Base-by-base conservation (phyloP, 2,888 invertebrate species). In the Chloroclysta siterata region DNA sequence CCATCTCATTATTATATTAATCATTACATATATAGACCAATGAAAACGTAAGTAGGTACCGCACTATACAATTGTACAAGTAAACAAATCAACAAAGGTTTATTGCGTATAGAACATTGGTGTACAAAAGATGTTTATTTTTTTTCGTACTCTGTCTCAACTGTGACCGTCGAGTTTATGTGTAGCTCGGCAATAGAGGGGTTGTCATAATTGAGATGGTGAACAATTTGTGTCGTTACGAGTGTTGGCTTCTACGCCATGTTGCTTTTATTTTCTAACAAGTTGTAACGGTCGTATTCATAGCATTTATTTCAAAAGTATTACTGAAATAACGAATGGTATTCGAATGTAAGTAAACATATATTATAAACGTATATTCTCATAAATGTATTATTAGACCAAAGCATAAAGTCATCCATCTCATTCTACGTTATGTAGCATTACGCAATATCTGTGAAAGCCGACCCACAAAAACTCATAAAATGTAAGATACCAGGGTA, bases 141-240 rank as follows among this genome's bases (percentile, higher is more conserved):
- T 64, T n/a, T 65, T 54, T 36, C 53, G 29, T 58, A 39, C 41
- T 60, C 56, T 41, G 53, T 57, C 50, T 65, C 53, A 53, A 66
- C 66, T 66, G 71, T 69, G 65, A 62, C 63, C 66, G 62, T 53
- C 52, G 69, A 65, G 64, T 71, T 60, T 65, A 60, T 67, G 62
- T 69, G 64, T 69, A 55, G 63, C 69, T 69, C 64, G 63, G 64
- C 61, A 59, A 63, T 67, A 55, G 56, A 63, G 66, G 62, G 65
- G 69, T 71, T 64, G 64, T 66, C 68, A 66, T 60, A 67, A 62
- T 64, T 61, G 71, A 71, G 69, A 65, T 68, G 71, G 69, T 57
- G 69, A 69, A 71, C 69, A 68, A 66, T 61, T 69, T 68, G 59
- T 68, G 68, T 69, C 64, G 63, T 69, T 66, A 53, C 64, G 71